Conservation (phyloP, 2,113 vertebrate species). For the Daboia siamensis region DNA sequence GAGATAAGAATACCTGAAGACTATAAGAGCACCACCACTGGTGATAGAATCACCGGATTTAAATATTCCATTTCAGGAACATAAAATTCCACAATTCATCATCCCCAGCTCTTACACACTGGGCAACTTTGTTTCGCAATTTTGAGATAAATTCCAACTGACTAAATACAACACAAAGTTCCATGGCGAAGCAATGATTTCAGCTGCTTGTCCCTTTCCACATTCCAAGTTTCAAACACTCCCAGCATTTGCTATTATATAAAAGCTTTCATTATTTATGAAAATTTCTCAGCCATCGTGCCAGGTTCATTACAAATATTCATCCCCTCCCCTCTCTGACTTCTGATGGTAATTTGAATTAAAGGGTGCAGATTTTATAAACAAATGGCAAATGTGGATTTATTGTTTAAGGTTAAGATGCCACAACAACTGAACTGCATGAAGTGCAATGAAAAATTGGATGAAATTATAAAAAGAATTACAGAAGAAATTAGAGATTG, state of each 20-base stretch:
- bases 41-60: conserved; percentile 70
- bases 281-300: neutral
- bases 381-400: neutral
- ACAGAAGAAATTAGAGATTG: neutral
- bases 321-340: neutral
- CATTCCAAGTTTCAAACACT: neutral
- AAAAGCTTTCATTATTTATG: neutral
- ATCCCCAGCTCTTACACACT: conserved; percentile 76
- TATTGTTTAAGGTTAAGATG: neutral
- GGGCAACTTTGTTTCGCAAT: conserved; percentile 78
- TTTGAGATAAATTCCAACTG: conserved; percentile 75
- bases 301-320: neutral
- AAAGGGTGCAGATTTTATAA: neutral
- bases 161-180: neutral
- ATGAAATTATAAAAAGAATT: neutral
- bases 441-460: neutral
- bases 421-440: neutral
- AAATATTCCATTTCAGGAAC: conserved; percentile 66
- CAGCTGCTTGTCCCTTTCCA: neutral
- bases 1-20: conserved; percentile 72
- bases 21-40: conserved; percentile 70
- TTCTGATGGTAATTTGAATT: neutral
- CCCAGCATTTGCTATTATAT: neutral
- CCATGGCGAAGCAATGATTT: neutral
- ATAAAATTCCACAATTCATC: conserved; percentile 75